These are phyloP conservation scores for Lasioglossum villosulum DNA, from an alignment of 2,888 invertebrate species.

Conservation along the genomic window DNA sequence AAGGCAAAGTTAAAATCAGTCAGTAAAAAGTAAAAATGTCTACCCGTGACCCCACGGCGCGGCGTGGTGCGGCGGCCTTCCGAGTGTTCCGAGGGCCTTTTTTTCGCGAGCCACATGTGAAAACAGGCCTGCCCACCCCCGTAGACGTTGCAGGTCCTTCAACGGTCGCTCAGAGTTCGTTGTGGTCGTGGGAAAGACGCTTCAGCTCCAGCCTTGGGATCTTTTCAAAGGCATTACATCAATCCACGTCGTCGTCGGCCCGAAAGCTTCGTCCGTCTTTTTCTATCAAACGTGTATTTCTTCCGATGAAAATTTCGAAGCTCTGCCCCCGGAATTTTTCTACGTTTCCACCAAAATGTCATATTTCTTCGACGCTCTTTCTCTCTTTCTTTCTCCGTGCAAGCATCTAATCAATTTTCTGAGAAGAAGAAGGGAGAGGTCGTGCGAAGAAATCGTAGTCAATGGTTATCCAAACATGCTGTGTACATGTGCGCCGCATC, in stretches of 20 bases:
- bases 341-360: not conserved
- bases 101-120: slow-evolving; percentile 77
- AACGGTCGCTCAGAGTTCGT: slow-evolving; percentile 74
- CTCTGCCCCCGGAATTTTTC: not conserved
- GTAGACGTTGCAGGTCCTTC: slow-evolving; percentile 69
- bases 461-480: slow-evolving; percentile 65
- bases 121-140: slow-evolving; percentile 76
- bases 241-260: slow-evolving; percentile 34
- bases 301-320: slow-evolving; percentile 4
- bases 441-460: slow-evolving; percentile 50
- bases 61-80: slow-evolving; percentile 52
- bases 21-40: slow-evolving; percentile 35
- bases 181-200: slow-evolving; percentile 79
- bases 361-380: not conserved
- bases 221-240: slow-evolving; percentile 63
- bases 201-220: slow-evolving; percentile 59
- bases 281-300: slow-evolving; percentile 11
- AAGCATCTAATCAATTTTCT: slow-evolving; percentile 12
- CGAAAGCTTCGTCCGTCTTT: slow-evolving; percentile 4
- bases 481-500: slow-evolving; percentile 75
- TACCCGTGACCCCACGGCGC: slow-evolving; percentile 63
- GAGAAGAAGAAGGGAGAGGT: not conserved
- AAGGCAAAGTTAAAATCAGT: slow-evolving; percentile 57
- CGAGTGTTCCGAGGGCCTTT: slow-evolving; percentile 57
- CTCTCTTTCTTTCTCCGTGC: not conserved